Evolutionary conservation across 2,113 vertebrate species (phyloP), one percentile per base, ranked within the genome.

Genomic region (Oriolus oriolus): DNA sequence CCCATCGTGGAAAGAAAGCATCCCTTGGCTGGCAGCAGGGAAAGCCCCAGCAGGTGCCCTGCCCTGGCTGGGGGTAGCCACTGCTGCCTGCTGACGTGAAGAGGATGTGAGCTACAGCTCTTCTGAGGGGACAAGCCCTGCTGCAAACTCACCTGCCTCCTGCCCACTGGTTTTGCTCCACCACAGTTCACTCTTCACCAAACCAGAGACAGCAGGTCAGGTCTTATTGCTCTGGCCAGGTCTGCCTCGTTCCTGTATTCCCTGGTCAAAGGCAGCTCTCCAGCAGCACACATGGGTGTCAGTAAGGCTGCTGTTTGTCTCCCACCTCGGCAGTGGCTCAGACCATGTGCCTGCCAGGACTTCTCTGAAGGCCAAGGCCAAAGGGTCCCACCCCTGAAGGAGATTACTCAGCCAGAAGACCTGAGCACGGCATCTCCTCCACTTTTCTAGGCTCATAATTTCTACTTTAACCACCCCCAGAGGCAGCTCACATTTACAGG

Each of bases 81-180:
- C 31, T 84, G 35, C 18, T 53, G 42, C 17, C 49, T 68, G 66
- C 31, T 66, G 39, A 44, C 0, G 0, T 2, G 4, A 45, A 57
- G 21, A 93, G 23, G 54, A 74, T 61, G 37, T 73, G 59, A 47
- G 54, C 61, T 85, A 54, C 37, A 56, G 66, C 21, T 61, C 27
- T 49, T 59, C n/a, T 2, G 8, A 61, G 45, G 70, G 49, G 60
- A 35, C 44, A 52, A 78, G 28, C 70, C 74, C 65, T 39, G n/a
- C 65, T 86, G 76, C n/a, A 59, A 50, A 28, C 47, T 42, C 61
- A 42, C 24, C 45, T 31, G 23, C 30, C 19, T 75, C 31, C 37
- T 76, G 70, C 75, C 37, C 26, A 13, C 16, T 9, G 9, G 3
- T 57, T 68, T 60, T 50, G 13, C 7, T 37, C 15, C 17, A 16